Evolutionary conservation across 2,888 invertebrate genomes (phyloP).

Genomic region (Busseola fusca): DNA sequence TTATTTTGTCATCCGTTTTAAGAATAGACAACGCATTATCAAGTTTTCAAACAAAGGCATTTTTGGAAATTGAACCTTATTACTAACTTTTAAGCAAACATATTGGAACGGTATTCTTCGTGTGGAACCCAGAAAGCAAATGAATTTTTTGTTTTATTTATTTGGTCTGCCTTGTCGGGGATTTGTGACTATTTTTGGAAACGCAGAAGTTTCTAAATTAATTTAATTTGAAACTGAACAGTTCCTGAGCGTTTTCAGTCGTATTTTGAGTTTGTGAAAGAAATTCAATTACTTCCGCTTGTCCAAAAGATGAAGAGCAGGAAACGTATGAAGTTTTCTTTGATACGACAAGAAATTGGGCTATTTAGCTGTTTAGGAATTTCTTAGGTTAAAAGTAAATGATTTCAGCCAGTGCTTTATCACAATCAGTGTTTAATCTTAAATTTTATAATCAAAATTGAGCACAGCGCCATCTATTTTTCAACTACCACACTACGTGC

Average conservation of each 20-base stretch:
- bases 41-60: conserved; percentile 15
- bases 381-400: background rate
- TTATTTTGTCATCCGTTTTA: conserved; percentile 50
- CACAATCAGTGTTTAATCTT: background rate
- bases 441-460: background rate
- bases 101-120: background rate
- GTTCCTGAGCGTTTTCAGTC: background rate
- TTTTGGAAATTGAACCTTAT: conserved; percentile 28
- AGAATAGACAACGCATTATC: conserved; percentile 51
- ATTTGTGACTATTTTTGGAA: conserved; percentile 51
- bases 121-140: conserved; percentile 1
- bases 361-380: background rate
- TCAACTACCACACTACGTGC: background rate
- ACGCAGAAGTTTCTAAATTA: conserved; percentile 27
- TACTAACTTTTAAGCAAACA: rapidly evolving
- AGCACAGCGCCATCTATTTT: conserved; percentile 39
- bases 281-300: background rate
- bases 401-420: background rate
- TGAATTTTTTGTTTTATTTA: conserved; percentile 43
- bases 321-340: background rate
- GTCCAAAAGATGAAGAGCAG: background rate
- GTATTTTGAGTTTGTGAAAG: background rate
- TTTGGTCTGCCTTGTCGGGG: conserved; percentile 32
- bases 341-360: background rate
- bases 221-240: conserved; percentile 23